phyloP scores from a whole-genome alignment of 2,113 vertebrate genomes.

The Lichenostomus cassidix region DNA sequence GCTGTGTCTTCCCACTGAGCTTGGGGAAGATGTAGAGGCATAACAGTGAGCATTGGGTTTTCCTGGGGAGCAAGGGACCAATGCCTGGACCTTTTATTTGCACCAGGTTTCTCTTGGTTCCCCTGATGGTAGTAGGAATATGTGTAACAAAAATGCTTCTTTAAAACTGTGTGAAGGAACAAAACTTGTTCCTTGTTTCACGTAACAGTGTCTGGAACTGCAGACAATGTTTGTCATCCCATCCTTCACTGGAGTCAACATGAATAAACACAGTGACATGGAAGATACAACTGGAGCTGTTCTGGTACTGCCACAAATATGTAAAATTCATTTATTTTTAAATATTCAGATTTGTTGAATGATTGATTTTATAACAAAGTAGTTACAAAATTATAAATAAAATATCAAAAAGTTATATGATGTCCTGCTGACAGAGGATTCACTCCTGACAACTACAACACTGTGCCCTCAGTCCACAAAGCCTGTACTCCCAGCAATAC shows the following conservation, averaged over 20 bases:
- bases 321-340: background rate
- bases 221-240: background rate
- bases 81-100: rapidly evolving
- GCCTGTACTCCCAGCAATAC: background rate
- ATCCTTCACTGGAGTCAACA: background rate
- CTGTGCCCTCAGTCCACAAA: background rate
- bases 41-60: rapidly evolving
- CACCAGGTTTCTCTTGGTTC: background rate
- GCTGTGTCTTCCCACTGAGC: rapidly evolving
- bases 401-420: background rate
- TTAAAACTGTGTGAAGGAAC: background rate
- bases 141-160: background rate
- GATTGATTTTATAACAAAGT: background rate
- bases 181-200: background rate
- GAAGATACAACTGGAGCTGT: background rate
- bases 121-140: rapidly evolving
- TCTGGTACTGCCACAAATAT: background rate
- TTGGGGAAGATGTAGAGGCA: background rate
- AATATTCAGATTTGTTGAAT: background rate
- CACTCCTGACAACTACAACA: rapidly evolving
- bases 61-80: background rate
- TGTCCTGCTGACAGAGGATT: background rate
- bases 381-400: background rate
- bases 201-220: background rate
- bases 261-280: background rate